Evolutionary conservation across 2,113 vertebrate species (phyloP).

Genomic region (Myotis brandtii): DNA sequence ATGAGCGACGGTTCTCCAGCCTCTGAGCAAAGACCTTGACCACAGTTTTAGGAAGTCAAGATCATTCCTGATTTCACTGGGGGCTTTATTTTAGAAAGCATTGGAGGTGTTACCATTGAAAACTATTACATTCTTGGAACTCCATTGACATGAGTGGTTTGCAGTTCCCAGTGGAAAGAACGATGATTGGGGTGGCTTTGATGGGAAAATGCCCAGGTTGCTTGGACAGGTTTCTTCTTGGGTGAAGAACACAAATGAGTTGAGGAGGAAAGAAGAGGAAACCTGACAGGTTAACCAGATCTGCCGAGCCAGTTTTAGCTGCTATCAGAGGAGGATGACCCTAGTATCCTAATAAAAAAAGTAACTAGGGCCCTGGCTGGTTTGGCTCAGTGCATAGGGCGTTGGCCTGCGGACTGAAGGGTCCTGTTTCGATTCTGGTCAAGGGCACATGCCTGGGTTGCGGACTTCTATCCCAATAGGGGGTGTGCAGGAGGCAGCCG

Average conservation of each 20-base stretch:
- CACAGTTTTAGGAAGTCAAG: constrained; percentile 32
- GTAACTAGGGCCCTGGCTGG: background rate
- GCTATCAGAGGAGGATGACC: background rate
- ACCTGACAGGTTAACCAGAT: background rate
- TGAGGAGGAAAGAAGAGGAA: background rate
- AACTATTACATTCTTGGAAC: background rate
- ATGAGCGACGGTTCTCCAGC: background rate
- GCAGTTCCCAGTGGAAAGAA: background rate
- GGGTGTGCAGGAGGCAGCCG: too few relatives aligned
- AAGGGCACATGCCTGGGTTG: too few relatives aligned
- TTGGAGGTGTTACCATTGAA: background rate
- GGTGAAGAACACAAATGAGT: background rate
- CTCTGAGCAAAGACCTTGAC: background rate
- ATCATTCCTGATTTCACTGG: background rate
- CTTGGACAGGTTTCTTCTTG: background rate
- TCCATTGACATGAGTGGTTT: background rate
- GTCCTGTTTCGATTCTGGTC: too few relatives aligned
- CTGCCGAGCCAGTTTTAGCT: background rate
- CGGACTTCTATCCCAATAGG: too few relatives aligned
- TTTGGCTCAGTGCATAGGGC: too few relatives aligned
- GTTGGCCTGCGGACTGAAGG: too few relatives aligned
- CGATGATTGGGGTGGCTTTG: background rate
- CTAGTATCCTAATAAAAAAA: background rate
- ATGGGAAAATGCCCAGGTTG: background rate
- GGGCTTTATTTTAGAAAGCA: background rate